Evolutionary conservation across 2,113 vertebrate genomes (phyloP).

Genomic region (Pseudopipra pipra): DNA sequence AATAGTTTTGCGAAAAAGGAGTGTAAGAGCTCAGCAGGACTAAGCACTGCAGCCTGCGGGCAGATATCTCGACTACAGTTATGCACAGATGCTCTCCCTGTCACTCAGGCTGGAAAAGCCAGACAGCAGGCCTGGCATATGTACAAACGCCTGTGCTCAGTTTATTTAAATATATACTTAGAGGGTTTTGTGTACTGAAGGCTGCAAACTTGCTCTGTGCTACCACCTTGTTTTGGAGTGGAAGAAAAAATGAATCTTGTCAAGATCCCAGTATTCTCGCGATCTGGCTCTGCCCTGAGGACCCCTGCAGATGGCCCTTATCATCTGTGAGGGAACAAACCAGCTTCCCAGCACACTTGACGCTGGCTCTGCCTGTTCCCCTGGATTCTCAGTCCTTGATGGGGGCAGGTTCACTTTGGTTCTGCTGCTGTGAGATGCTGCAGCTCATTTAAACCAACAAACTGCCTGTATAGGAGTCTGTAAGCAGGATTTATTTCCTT

Average conservation of each 20-base stretch:
- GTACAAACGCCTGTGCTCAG: background rate
- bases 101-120: background rate
- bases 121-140: constrained; percentile 26
- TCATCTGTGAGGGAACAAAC: background rate
- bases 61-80: background rate
- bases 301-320: background rate
- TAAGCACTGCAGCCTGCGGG: background rate
- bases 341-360: background rate
- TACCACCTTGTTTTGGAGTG: background rate
- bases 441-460: background rate
- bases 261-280: accelerated
- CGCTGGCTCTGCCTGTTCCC: background rate
- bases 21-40: background rate
- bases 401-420: background rate
- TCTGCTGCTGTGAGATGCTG: background rate
- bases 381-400: accelerated
- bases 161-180: constrained; percentile 31
- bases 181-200: background rate
- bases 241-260: background rate
- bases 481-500: background rate
- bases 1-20: background rate
- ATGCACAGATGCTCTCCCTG: constrained; percentile 14
- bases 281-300: background rate
- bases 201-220: background rate
- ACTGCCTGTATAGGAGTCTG: background rate